A percentile compares a stretch with the other conserved stretches of the same genome.
phyloP scores from a whole-genome alignment of 2,113 vertebrate genomes.

The Bolborhynchus lineola region DNA sequence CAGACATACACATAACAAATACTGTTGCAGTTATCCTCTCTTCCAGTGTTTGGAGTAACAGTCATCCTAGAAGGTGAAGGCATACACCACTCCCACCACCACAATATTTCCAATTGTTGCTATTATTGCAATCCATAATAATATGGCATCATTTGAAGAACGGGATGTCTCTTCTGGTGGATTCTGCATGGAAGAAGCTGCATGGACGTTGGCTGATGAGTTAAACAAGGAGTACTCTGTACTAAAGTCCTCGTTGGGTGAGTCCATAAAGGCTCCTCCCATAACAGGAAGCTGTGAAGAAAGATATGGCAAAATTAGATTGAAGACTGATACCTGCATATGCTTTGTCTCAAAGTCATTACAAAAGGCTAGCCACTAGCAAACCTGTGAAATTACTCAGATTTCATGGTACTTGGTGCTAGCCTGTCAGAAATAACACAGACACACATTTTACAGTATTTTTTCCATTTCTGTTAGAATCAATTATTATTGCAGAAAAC shows the following conservation, averaged over 20 bases:
- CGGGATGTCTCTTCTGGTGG: slow-evolving; percentile 85
- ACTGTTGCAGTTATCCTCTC: not conserved
- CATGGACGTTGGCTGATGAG: slow-evolving; percentile 91
- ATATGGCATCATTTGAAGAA: slow-evolving; percentile 91
- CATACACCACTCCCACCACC: slow-evolving; percentile 95
- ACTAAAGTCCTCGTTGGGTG: slow-evolving; percentile 93
- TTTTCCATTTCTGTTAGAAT: not conserved
- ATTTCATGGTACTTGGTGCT: rapidly evolving
- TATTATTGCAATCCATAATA: slow-evolving; percentile 97
- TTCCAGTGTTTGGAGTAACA: not conserved
- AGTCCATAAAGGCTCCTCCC: slow-evolving; percentile 98
- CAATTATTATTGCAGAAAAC: not conserved
- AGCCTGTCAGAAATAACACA: not conserved
- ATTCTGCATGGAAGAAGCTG: slow-evolving; percentile 78
- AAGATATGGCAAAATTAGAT: slow-evolving; percentile 24
- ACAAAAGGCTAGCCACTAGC: not conserved
- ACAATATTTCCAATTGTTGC: slow-evolving; percentile 98
- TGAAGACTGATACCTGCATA: not conserved
- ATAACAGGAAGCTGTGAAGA: slow-evolving; percentile 93
- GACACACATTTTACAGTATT: not conserved
- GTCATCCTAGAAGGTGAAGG: slow-evolving; percentile 90
- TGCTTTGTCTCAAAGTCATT: not conserved
- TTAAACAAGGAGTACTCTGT: slow-evolving; percentile 95
- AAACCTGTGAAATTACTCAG: not conserved
- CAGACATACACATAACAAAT: not conserved